phyloP scores from a whole-genome alignment of 2,888 invertebrate genomes.

The Lycocerus yunnanus region DNA sequence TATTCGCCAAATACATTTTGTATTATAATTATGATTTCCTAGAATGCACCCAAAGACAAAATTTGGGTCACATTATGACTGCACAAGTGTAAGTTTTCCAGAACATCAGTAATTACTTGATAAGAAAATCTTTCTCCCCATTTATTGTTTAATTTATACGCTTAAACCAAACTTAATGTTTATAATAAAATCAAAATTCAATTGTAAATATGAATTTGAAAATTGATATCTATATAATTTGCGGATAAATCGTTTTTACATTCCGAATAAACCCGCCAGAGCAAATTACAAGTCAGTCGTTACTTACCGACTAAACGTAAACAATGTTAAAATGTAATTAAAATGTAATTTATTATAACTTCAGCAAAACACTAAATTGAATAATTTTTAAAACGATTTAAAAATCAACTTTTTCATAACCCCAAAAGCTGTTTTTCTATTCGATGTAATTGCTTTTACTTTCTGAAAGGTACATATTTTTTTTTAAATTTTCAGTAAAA shows the following conservation, averaged over 20 bases:
- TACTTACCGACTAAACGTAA: no score
- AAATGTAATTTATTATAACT: not conserved
- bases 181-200: no score
- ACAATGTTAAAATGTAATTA: not conserved
- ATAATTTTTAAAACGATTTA: not conserved
- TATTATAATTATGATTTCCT: not conserved
- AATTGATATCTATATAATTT: no score
- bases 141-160: no score
- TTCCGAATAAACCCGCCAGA: no score
- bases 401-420: not conserved
- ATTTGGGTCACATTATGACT: not conserved
- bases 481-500: not conserved
- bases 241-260: no score
- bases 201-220: no score
- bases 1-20: not conserved
- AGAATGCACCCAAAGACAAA: not conserved
- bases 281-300: no score
- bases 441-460: not conserved
- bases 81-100: not conserved
- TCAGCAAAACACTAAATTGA: not conserved
- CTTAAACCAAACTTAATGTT: no score
- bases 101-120: no score
- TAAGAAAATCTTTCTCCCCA: no score
- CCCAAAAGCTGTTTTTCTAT: not conserved
- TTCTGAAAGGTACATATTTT: not conserved